Percentiles rank a stretch among this genome's conserved stretches.
phyloP scores from a whole-genome alignment of 2,888 invertebrate genomes.

The Polietes domitor region DNA sequence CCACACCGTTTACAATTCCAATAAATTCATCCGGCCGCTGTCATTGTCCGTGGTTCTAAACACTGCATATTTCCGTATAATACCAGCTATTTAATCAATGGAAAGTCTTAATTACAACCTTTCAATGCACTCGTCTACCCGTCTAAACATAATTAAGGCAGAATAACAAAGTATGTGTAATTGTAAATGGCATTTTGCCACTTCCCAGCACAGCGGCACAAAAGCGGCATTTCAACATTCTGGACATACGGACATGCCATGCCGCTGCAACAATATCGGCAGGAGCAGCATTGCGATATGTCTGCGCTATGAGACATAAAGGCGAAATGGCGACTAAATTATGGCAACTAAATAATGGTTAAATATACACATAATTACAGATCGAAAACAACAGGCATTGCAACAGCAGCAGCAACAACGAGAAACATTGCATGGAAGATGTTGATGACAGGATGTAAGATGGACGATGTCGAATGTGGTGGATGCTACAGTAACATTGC shows the following conservation, averaged over 20 bases:
- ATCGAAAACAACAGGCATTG: constrained; percentile 19
- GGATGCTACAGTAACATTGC: not conserved
- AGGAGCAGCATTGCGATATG: not conserved
- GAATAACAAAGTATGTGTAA: constrained; percentile 54
- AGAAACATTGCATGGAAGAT: not conserved
- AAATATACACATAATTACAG: constrained; percentile 64
- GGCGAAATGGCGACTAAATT: constrained; percentile 52
- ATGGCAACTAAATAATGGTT: constrained; percentile 63
- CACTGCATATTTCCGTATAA: constrained; percentile 21
- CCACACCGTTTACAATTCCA: constrained; percentile 6
- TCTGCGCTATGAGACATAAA: constrained; percentile 36
- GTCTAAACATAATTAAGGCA: constrained; percentile 43
- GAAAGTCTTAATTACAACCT: constrained; percentile 51
- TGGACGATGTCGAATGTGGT: not conserved
- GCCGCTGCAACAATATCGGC: not conserved
- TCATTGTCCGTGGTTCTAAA: constrained; percentile 2
- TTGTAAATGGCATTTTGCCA: constrained; percentile 66
- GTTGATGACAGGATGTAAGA: not conserved
- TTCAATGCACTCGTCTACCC: constrained; percentile 20
- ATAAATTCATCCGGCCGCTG: not conserved
- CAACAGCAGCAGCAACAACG: not conserved
- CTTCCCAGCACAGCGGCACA: constrained; percentile 36
- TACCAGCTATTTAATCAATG: constrained; percentile 13
- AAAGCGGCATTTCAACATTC: constrained; percentile 51
- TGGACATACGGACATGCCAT: constrained; percentile 40